A percentile compares a stretch with the other conserved stretches of the same genome.
Conservation (phyloP, 1,140 invertebrate species). For the Dendrolimus punctatus region DNA sequence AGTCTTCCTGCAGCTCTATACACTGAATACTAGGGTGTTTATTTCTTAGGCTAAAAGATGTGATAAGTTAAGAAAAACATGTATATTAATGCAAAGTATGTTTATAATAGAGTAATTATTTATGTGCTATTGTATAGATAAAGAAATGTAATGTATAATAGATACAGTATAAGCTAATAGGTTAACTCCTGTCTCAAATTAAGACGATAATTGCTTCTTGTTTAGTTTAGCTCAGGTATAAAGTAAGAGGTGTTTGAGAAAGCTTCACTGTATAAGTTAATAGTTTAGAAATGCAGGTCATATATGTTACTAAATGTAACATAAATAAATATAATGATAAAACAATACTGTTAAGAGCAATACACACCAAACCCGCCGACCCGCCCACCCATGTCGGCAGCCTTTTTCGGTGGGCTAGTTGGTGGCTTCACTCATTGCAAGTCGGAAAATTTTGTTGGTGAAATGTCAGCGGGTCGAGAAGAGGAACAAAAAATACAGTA, state of each 20-base stretch:
- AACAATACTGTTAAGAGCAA: no score
- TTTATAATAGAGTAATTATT: constrained; percentile 46
- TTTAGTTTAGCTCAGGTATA: neutral
- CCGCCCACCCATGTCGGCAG: no score
- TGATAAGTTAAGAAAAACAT: constrained; percentile 47
- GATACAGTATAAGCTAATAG: constrained; percentile 22
- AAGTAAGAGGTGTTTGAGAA: neutral
- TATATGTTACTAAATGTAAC: no score
- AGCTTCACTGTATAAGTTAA: no score
- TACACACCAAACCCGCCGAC: no score
- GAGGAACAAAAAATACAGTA: no score
- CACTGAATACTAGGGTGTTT: constrained; percentile 65
- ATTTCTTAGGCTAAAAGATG: constrained; percentile 53
- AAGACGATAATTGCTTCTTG: constrained; percentile 14
- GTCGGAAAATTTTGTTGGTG: no score
- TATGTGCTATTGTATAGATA: constrained; percentile 37
- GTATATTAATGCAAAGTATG: constrained; percentile 48
- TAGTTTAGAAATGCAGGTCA: no score
- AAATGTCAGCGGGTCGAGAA: no score
- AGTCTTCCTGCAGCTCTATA: constrained; percentile 71
- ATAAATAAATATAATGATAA: no score
- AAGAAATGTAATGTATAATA: constrained; percentile 26
- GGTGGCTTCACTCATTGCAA: no score
- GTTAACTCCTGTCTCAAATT: constrained; percentile 7
- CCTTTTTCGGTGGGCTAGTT: no score